Percentiles rank a stretch among this genome's conserved stretches.
These are phyloP conservation scores for Dolichomitus sp. DNA, from an alignment of 2,888 invertebrate species.

Conservation along the genomic window DNA sequence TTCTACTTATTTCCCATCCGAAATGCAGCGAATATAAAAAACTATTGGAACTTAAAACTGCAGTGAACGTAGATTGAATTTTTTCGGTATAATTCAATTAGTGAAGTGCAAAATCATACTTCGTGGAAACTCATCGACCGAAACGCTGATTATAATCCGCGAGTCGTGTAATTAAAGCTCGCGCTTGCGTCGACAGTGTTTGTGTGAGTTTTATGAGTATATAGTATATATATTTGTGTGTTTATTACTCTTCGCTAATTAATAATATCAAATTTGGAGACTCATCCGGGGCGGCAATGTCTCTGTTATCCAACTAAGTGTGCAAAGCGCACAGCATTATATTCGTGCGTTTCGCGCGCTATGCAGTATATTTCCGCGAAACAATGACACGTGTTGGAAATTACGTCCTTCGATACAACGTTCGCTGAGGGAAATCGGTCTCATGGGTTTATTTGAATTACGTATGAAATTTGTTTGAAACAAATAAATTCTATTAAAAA, in stretches of 20 bases:
- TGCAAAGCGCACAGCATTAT: constrained; percentile 3
- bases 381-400: constrained; percentile 12
- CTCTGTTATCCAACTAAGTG: constrained; percentile 1
- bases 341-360: constrained; percentile 10
- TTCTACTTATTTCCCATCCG: constrained; percentile 19
- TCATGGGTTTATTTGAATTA: no score
- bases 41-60: neutral
- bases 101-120: neutral
- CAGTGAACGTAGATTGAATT: neutral
- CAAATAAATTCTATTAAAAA: no score
- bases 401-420: neutral
- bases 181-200: neutral
- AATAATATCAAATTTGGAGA: constrained; percentile 25
- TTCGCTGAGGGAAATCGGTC: no score
- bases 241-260: constrained; percentile 28
- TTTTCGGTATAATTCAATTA: neutral
- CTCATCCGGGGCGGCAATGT: constrained; percentile 8
- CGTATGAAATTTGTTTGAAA: no score
- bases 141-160: constrained; percentile 12
- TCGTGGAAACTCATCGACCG: neutral
- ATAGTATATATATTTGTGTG: neutral
- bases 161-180: constrained; percentile 32
- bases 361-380: constrained; percentile 17
- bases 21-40: neutral
- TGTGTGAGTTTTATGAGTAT: neutral